Evolutionary conservation across 2,888 invertebrate genomes (phyloP), one percentile per base, ranked within the genome.

Genomic region (Drosophila merina): DNA sequence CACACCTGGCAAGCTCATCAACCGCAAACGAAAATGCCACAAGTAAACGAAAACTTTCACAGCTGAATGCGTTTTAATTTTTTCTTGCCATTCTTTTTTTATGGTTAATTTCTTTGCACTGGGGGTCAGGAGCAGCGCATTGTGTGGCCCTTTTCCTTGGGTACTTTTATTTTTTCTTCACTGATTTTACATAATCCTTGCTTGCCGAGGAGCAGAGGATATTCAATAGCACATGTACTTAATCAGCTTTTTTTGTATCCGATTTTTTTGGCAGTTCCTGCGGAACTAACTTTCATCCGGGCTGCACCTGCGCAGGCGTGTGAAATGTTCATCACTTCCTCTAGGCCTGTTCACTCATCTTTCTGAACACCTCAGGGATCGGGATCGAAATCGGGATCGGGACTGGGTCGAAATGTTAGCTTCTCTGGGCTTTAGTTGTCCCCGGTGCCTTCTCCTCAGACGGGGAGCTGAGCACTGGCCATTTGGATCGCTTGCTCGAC

Each of bases 41-140:
- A 73, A 79, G 76, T 86, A 90, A 91, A 86, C 84, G 89, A 79
- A 73, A 88, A 76, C 75, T 86, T 88, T 88, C 68, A 74, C 75
- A 74, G 77, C 74, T 79, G 72, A 89, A 75, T 88, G 75, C 64
- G 74, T 86, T 89, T 88, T 87, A 87, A 89, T 85, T 85, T 86
- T 58, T 74, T 70, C 71, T 71, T 74, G 66, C 67, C 59, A 47
- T 51, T 40, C 58, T 76, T 44, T 51, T 62, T 60, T 69, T 51
- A 31, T 36, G 40, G 52, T 57, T 59, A 62, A 63, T 56, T 57
- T 56, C 59, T 59, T 47, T 45, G 33, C 56, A 47, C 56, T 64
- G 36, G 33, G 52, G 60, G 54, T 44, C 36, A 47, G 40, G n/a
- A 28, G 48, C 52, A 42, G 47, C 58, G 56, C 64, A 55, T 63